Conservation (phyloP, 2,113 vertebrate species). For the Prolemur simus region DNA sequence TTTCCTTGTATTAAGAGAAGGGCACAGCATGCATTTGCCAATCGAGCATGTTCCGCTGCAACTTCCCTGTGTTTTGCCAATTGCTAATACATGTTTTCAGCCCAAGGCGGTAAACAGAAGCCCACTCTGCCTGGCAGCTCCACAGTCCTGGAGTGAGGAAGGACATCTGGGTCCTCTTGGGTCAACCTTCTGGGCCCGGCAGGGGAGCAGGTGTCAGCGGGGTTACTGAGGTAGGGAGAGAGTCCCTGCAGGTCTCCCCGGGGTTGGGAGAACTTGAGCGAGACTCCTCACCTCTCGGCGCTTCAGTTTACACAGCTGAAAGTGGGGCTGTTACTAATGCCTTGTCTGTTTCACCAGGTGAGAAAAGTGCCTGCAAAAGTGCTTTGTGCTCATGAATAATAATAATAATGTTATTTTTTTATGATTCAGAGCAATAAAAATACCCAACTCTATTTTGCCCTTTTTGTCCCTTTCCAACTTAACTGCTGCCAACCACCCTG, state of each 20-base stretch:
- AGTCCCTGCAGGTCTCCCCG: neutral
- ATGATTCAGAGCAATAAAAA: neutral
- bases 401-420: neutral
- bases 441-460: no score
- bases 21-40: conserved; percentile 61
- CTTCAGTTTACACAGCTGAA: neutral
- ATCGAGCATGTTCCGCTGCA: conserved; percentile 24
- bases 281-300: neutral
- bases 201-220: neutral
- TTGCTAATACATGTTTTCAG: conserved; percentile 60
- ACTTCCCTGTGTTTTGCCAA: conserved; percentile 64
- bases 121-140: neutral
- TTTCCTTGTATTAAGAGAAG: conserved; percentile 49
- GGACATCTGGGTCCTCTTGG: accelerated
- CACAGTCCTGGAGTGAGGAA: accelerated
- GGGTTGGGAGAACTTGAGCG: neutral
- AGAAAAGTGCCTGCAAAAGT: neutral
- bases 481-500: no score
- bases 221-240: neutral
- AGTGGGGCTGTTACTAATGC: neutral
- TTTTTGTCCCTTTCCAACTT: neutral
- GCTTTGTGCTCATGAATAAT: neutral
- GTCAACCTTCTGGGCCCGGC: neutral
- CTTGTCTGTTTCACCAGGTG: neutral
- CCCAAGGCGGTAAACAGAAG: conserved; percentile 59